phyloP scores from a whole-genome alignment of 2,888 invertebrate species.

The Melanostoma scalare region DNA sequence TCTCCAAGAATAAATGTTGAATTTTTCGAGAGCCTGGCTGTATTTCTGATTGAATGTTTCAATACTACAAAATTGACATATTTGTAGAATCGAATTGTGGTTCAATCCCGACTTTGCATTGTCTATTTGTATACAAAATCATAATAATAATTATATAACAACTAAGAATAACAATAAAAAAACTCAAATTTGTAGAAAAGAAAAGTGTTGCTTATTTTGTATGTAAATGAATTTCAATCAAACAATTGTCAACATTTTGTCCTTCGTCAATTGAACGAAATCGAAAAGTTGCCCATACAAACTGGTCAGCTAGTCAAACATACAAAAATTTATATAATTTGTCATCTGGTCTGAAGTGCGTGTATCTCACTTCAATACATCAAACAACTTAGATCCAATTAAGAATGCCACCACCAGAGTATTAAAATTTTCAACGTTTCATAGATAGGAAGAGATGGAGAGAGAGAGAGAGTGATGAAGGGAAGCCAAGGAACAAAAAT shows the following conservation, averaged over 20 bases:
- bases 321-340: slow-evolving; percentile 10
- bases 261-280: slow-evolving; percentile 62
- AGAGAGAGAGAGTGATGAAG: slow-evolving; percentile 6
- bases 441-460: background rate
- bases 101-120: slow-evolving; percentile 46
- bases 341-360: slow-evolving; percentile 9
- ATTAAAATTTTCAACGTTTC: background rate
- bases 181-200: slow-evolving; percentile 55
- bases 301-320: slow-evolving; percentile 19
- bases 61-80: slow-evolving; percentile 29
- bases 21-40: background rate
- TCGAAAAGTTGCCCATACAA: slow-evolving; percentile 64
- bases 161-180: slow-evolving; percentile 39
- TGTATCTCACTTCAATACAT: slow-evolving; percentile 6
- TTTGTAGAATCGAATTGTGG: slow-evolving; percentile 60
- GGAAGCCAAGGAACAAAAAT: slow-evolving; percentile 10
- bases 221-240: slow-evolving; percentile 62
- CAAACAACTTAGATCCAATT: slow-evolving; percentile 56
- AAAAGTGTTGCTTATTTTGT: slow-evolving; percentile 23
- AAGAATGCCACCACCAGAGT: slow-evolving; percentile 26
- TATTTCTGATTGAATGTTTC: slow-evolving; percentile 12
- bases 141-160: slow-evolving; percentile 68
- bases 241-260: slow-evolving; percentile 42
- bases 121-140: slow-evolving; percentile 69
- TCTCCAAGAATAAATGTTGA: background rate